These are phyloP conservation scores for Danaus melanippus DNA, from an alignment of 1,140 invertebrate genomes.

Conservation along the genomic window DNA sequence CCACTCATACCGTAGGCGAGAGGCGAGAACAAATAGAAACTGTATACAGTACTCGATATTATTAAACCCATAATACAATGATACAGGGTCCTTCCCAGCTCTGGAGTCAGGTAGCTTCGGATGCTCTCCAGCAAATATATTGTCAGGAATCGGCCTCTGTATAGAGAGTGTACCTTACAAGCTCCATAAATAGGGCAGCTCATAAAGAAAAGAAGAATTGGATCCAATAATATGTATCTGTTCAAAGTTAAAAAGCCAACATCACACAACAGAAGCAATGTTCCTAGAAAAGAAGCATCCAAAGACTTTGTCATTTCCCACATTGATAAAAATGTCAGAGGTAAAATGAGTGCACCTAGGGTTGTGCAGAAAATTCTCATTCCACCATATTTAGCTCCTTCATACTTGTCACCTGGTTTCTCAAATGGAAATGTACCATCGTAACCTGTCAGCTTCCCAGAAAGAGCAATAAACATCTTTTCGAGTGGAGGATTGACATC, in stretches of 20 bases:
- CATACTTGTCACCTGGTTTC: constrained; percentile 96
- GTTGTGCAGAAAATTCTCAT: constrained; percentile 97
- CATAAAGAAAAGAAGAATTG: constrained; percentile 95
- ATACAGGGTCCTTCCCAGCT: constrained; percentile 61
- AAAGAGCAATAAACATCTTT: constrained; percentile 97
- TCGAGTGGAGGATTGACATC: constrained; percentile 98
- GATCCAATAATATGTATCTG: constrained; percentile 95
- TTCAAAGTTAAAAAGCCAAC: constrained; percentile 92
- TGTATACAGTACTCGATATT: constrained; percentile 79
- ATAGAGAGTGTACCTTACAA: constrained; percentile 84
- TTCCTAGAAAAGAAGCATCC: constrained; percentile 82
- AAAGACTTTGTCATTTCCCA: constrained; percentile 92
- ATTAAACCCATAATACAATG: constrained; percentile 78
- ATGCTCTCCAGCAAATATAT: constrained; percentile 82
- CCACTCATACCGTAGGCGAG: constrained; percentile 91
- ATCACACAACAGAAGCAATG: constrained; percentile 90
- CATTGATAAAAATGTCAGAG: constrained; percentile 88
- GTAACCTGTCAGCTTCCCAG: constrained; percentile 94
- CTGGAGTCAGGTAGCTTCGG: constrained; percentile 71
- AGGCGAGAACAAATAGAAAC: constrained; percentile 90
- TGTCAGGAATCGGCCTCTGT: too few species aligned
- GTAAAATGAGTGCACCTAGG: constrained; percentile 89
- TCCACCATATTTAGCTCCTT: constrained; percentile 89
- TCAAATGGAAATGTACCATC: constrained; percentile 97
- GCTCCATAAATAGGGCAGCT: constrained; percentile 88